Conservation (phyloP, 2,797 vertebrate genomes). For the Rhabdophis nuchalis region DNA sequence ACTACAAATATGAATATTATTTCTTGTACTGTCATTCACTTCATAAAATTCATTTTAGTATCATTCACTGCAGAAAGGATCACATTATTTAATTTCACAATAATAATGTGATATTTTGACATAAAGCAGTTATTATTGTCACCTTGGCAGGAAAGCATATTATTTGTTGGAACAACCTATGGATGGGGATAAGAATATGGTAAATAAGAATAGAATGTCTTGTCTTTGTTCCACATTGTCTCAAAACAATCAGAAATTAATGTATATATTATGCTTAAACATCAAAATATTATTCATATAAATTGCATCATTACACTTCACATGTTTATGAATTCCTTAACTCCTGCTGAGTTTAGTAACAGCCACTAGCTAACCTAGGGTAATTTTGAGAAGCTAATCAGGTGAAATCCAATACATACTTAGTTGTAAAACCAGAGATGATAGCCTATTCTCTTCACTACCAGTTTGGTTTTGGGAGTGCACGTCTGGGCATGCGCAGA, state of each 20-base stretch:
- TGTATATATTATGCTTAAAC: background rate
- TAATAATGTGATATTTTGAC: background rate
- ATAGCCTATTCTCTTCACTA: no score
- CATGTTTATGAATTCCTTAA: background rate
- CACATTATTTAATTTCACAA: background rate
- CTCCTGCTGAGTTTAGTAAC: background rate
- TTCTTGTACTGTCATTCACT: background rate
- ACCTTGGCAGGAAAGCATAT: background rate
- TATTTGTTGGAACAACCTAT: background rate
- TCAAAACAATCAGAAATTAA: background rate
- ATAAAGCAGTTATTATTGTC: background rate
- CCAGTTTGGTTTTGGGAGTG: no score
- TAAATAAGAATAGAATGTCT: background rate
- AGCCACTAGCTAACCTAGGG: background rate
- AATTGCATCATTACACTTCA: background rate
- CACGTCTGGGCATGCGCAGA: no score
- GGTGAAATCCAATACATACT: background rate
- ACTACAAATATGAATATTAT: background rate
- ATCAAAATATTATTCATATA: background rate
- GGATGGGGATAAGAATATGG: background rate
- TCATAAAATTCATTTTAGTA: background rate
- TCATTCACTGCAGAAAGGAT: background rate
- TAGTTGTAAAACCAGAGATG: background rate
- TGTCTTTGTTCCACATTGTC: background rate
- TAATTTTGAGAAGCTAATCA: background rate